Conservation (phyloP, 2,113 vertebrate species). For the Penelope pileata region DNA sequence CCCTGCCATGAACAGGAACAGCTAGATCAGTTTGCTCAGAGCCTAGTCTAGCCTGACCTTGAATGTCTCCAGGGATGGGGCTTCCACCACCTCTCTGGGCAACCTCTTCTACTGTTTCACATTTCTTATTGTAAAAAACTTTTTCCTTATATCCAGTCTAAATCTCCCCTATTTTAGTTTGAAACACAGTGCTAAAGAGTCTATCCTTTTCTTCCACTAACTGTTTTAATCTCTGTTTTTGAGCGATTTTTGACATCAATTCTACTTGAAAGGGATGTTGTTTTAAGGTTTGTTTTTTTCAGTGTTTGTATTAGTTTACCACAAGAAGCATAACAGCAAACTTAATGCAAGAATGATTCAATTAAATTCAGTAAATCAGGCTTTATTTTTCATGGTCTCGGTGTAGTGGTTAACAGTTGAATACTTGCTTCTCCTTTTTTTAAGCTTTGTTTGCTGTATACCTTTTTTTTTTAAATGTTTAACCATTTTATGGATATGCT, state of each 20-base stretch:
- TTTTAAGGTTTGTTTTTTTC: not conserved
- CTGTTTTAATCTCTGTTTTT: not conserved
- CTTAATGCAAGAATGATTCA: not conserved
- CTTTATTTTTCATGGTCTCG: not conserved
- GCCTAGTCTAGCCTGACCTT: too few species aligned
- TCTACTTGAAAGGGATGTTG: not conserved
- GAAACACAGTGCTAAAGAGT: too few species aligned
- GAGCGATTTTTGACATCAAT: not conserved
- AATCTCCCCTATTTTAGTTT: too few species aligned
- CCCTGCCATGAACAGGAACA: too few species aligned
- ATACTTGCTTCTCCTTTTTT: not conserved
- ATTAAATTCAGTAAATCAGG: not conserved
- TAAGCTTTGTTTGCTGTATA: not conserved
- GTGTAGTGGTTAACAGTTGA: not conserved
- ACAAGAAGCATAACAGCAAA: not conserved
- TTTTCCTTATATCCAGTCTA: too few species aligned
- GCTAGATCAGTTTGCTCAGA: too few species aligned
- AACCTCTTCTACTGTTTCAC: too few species aligned
- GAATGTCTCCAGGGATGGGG: too few species aligned
- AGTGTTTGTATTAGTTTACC: not conserved
- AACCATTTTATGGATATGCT: not conserved
- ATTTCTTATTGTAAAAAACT: too few species aligned
- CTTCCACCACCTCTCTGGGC: too few species aligned
- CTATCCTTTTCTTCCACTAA: not conserved
- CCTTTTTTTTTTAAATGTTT: not conserved